Conservation (phyloP, 2,888 invertebrate species). For the Tiliacea aurago region DNA sequence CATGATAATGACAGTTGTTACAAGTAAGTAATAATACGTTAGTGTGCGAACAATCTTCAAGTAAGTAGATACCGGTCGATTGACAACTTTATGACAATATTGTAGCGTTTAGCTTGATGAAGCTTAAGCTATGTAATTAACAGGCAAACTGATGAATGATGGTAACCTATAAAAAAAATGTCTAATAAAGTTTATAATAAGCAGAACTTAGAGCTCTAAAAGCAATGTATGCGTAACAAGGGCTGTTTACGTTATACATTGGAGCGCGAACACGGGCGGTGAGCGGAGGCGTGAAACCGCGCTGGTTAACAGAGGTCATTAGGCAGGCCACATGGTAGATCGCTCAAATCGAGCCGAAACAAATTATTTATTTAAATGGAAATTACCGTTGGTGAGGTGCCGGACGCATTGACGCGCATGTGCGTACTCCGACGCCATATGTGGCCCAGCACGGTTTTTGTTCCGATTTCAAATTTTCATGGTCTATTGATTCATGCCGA, state of each 20-base stretch:
- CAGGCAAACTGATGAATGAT: neutral
- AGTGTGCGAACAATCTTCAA: conserved; percentile 40
- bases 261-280: conserved; percentile 55
- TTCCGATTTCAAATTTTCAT: conserved; percentile 73
- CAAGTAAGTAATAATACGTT: conserved; percentile 52
- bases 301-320: conserved; percentile 86
- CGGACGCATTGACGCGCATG: conserved; percentile 76
- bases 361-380: conserved; percentile 90
- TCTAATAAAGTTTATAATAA: neutral
- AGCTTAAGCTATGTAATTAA: conserved; percentile 32
- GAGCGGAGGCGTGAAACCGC: conserved; percentile 87
- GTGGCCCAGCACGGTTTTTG: conserved; percentile 74
- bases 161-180: neutral
- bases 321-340: conserved; percentile 84
- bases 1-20: conserved; percentile 59
- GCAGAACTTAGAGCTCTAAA: neutral
- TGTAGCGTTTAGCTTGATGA: conserved; percentile 46
- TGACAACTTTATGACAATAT: conserved; percentile 54
- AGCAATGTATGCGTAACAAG: conserved; percentile 22
- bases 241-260: conserved; percentile 35
- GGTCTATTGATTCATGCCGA: conserved; percentile 71
- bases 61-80: conserved; percentile 41
- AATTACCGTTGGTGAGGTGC: conserved; percentile 82
- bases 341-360: conserved; percentile 85
- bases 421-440: conserved; percentile 75